Evolutionary conservation across 2,888 invertebrate genomes (phyloP).

Genomic region (Cephus runcator): DNA sequence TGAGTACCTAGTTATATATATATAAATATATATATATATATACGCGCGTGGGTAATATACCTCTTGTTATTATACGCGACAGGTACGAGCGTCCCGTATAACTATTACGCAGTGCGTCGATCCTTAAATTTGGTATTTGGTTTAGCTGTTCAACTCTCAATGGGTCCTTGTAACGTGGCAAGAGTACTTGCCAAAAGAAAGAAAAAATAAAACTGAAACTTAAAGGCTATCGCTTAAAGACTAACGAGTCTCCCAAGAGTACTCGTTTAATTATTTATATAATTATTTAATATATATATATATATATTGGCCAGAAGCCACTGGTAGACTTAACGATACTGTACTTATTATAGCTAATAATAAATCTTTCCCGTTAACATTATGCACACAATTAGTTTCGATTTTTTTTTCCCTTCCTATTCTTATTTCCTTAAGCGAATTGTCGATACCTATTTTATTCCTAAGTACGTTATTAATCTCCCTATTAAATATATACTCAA

Average conservation of each 20-base stretch:
- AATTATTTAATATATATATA: neutral
- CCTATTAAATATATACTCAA: constrained; percentile 16
- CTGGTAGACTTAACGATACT: constrained; percentile 14
- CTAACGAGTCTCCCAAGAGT: neutral
- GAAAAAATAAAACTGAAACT: constrained; percentile 19
- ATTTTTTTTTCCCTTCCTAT: neutral
- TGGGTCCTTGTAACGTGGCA: constrained; percentile 13
- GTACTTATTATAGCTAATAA: neutral
- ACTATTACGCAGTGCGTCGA: constrained; percentile 10
- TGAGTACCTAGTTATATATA: neutral
- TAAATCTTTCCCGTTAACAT: constrained; percentile 15
- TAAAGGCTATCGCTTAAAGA: neutral
- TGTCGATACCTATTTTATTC: constrained; percentile 22
- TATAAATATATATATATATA: neutral
- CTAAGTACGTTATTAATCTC: constrained; percentile 9
- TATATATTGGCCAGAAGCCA: neutral
- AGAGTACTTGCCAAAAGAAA: constrained; percentile 14
- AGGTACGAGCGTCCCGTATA: constrained; percentile 5
- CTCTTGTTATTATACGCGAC: constrained; percentile 6
- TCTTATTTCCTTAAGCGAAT: constrained; percentile 3
- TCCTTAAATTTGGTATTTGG: constrained; percentile 23
- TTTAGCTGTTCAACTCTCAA: constrained; percentile 19
- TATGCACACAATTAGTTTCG: constrained; percentile 20
- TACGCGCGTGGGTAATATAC: constrained; percentile 2
- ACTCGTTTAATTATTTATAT: neutral